These are phyloP conservation scores for Hirtodrosophila duncani DNA, from an alignment of 2,888 invertebrate species.

Conservation along the genomic window DNA sequence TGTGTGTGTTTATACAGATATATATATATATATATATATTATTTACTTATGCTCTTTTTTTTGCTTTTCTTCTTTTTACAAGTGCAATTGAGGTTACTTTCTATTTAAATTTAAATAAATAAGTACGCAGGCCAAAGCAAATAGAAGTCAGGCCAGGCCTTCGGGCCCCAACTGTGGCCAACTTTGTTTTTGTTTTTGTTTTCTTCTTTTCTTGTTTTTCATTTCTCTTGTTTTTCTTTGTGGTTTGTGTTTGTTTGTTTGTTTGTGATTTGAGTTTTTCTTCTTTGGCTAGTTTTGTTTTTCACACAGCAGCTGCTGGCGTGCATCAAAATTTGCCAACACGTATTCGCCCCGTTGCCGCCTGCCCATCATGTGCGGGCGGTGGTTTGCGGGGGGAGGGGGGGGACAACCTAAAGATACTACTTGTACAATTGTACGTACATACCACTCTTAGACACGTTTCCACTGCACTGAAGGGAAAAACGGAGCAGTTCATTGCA, in stretches of 20 bases:
- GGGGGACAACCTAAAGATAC: too few species aligned
- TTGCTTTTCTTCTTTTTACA: too few species aligned
- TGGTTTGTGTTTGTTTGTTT: slow-evolving; percentile 9
- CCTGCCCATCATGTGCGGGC: too few species aligned
- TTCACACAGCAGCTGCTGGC: slow-evolving; percentile 57
- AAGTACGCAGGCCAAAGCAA: slow-evolving; percentile 43
- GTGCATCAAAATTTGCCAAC: slow-evolving; percentile 68
- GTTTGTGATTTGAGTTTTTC: too few species aligned
- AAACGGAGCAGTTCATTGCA: too few species aligned
- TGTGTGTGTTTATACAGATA: too few species aligned
- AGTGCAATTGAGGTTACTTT: slow-evolving; percentile 70
- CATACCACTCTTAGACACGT: too few species aligned
- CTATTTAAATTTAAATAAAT: slow-evolving; percentile 62
- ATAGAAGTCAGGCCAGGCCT: slow-evolving; percentile 33
- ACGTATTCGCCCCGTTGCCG: too few species aligned
- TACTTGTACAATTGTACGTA: too few species aligned
- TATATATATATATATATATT: slow-evolving; percentile 38
- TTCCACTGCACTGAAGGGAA: too few species aligned
- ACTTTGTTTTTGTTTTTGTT: slow-evolving; percentile 5
- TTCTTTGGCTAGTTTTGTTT: too few species aligned
- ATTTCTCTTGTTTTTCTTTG: slow-evolving; percentile 6
- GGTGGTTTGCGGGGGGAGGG: too few species aligned
- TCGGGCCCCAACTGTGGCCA: neutral
- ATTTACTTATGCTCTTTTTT: slow-evolving; percentile 69
- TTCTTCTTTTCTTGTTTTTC: slow-evolving; percentile 7